Evolutionary conservation across 1,140 invertebrate species (phyloP).

Genomic region (Telenomus remus): DNA sequence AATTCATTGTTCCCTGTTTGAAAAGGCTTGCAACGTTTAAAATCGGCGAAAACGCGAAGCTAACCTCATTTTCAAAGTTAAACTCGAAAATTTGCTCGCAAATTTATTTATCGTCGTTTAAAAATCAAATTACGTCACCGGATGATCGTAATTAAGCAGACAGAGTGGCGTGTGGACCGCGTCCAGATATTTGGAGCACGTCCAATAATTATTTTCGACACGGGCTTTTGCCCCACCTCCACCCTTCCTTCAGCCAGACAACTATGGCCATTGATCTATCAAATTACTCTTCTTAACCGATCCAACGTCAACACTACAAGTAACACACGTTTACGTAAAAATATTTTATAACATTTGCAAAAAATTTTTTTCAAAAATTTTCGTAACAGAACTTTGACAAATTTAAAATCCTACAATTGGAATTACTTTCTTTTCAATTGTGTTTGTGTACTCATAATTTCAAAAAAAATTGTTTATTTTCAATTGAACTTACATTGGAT

Average conservation of each 20-base stretch:
- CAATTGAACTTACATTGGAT: neutral
- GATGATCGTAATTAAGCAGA: slow-evolving; percentile 3
- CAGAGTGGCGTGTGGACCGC: slow-evolving; percentile 9
- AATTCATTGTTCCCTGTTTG: neutral
- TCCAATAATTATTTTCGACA: slow-evolving; percentile 21
- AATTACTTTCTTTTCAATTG: too few relatives aligned
- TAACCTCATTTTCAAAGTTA: neutral
- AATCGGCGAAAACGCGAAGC: too few relatives aligned
- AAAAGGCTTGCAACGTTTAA: neutral
- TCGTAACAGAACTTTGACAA: too few relatives aligned
- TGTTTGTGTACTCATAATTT: too few relatives aligned
- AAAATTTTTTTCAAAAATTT: too few relatives aligned
- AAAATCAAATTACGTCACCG: slow-evolving; percentile 12
- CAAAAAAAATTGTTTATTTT: too few relatives aligned
- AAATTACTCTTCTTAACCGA: neutral
- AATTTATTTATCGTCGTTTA: neutral
- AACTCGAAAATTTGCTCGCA: neutral
- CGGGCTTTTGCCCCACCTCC: neutral
- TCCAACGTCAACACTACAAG: too few relatives aligned
- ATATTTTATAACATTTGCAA: too few relatives aligned
- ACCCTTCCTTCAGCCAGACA: neutral
- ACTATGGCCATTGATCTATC: slow-evolving; percentile 22
- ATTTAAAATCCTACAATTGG: too few relatives aligned
- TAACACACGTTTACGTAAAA: too few relatives aligned
- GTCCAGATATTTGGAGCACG: slow-evolving; percentile 9